phyloP scores from a whole-genome alignment of 2,888 invertebrate genomes.

The Andrena haemorrhoa region DNA sequence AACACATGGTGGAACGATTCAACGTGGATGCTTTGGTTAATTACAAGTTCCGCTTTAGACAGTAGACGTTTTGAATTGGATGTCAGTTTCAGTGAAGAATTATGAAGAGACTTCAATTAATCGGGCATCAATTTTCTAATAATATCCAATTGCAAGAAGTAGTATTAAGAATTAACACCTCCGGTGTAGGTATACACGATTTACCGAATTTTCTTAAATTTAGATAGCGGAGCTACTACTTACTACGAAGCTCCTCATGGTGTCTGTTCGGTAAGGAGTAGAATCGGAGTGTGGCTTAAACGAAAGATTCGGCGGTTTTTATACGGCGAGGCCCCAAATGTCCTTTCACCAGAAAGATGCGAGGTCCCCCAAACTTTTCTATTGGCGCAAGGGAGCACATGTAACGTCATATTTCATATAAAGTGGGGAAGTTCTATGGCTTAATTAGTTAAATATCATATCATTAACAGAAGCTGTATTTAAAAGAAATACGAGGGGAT shows the following conservation, averaged over 20 bases:
- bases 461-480: too few relatives aligned
- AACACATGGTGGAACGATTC: neutral
- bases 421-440: neutral
- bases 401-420: neutral
- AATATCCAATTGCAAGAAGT: neutral
- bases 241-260: constrained; percentile 73
- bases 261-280: constrained; percentile 53
- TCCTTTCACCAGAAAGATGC: constrained; percentile 70
- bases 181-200: neutral
- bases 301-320: constrained; percentile 70
- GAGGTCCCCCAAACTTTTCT: constrained; percentile 59
- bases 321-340: constrained; percentile 59
- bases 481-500: too few relatives aligned
- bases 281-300: constrained; percentile 67
- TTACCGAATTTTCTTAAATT: neutral
- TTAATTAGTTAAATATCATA: neutral
- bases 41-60: neutral
- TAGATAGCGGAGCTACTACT: constrained; percentile 54
- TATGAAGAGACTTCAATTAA: neutral
- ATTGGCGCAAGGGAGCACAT: constrained; percentile 40
- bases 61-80: neutral
- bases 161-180: neutral
- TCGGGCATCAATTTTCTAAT: neutral
- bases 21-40: too few relatives aligned
- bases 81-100: neutral